Percentiles rank a stretch among this genome's conserved stretches.
These are phyloP conservation scores for Sebastes kiyomatsui DNA, from an alignment of 2,797 vertebrate species.

Conservation along the genomic window DNA sequence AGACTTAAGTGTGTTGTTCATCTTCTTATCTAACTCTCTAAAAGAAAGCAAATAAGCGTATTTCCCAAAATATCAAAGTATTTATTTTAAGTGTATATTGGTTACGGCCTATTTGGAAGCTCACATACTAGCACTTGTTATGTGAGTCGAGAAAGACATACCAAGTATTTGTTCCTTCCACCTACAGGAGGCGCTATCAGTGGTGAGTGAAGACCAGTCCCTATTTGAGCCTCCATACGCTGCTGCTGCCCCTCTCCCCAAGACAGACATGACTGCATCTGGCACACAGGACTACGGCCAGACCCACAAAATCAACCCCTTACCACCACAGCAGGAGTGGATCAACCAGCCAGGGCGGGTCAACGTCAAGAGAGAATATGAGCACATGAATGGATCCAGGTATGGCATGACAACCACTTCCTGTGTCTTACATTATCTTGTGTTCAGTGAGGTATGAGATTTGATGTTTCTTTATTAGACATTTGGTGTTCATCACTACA, in stretches of 20 bases:
- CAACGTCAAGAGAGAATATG: conserved; percentile 96
- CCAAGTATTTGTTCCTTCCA: conserved; percentile 39
- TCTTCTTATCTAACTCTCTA: background rate
- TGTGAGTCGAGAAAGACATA: background rate
- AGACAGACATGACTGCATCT: conserved; percentile 99
- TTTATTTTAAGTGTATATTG: background rate
- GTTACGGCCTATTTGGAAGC: background rate
- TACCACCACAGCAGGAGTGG: conserved; percentile 98
- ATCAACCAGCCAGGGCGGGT: conserved; percentile 94
- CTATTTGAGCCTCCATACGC: conserved; percentile 96
- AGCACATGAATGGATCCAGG: conserved; percentile 99
- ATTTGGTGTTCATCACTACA: background rate
- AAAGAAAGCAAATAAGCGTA: background rate
- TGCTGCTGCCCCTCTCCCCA: conserved; percentile 92
- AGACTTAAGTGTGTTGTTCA: background rate
- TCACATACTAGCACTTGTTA: background rate
- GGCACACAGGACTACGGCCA: conserved; percentile 96
- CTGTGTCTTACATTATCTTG: background rate
- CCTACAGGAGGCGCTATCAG: conserved; percentile 97
- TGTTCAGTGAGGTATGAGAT: background rate
- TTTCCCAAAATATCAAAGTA: background rate
- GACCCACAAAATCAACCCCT: conserved; percentile 96
- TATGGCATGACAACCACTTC: conserved; percentile 60
- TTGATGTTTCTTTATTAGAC: background rate
- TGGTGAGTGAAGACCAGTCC: conserved; percentile 99